Evolutionary conservation across 2,797 vertebrate species (phyloP).

Genomic region (Threskiornis aethiopicus): DNA sequence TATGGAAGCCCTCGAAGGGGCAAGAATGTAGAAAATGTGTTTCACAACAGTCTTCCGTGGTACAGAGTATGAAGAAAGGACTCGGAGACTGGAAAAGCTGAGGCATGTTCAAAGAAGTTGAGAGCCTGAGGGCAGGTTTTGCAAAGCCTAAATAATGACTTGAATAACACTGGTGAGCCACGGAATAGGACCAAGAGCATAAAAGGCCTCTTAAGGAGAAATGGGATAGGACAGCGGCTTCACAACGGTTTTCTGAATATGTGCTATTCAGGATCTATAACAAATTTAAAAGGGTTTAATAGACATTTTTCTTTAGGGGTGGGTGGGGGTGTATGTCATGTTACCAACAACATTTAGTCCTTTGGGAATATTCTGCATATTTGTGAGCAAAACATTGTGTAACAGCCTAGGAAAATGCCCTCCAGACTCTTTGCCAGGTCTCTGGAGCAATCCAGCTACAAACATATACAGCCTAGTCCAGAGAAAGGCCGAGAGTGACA

Average conservation of each 20-base stretch:
- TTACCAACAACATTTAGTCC: conserved; percentile 20
- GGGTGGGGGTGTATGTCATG: not conserved
- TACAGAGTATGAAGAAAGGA: conserved; percentile 48
- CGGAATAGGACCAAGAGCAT: conserved; percentile 34
- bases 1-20: conserved; percentile 42
- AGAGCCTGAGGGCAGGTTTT: conserved; percentile 40
- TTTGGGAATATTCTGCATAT: conserved; percentile 13
- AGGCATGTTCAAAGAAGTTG: conserved; percentile 59
- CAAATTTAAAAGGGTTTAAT: conserved; percentile 34
- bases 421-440: conserved; percentile 5
- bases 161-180: conserved; percentile 52
- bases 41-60: conserved; percentile 49
- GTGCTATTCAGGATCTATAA: not conserved
- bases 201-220: conserved; percentile 45
- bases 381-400: conserved; percentile 32
- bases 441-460: conserved; percentile 34
- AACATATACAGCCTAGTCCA: conserved; percentile 20
- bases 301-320: not conserved
- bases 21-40: conserved; percentile 60
- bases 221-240: conserved; percentile 17
- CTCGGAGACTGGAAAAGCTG: conserved; percentile 39
- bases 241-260: not conserved
- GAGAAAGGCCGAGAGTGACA: not conserved
- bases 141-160: conserved; percentile 55
- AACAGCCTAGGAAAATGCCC: conserved; percentile 59